Conservation (phyloP, 2,888 invertebrate genomes). For the Lasius fuliginosus region DNA sequence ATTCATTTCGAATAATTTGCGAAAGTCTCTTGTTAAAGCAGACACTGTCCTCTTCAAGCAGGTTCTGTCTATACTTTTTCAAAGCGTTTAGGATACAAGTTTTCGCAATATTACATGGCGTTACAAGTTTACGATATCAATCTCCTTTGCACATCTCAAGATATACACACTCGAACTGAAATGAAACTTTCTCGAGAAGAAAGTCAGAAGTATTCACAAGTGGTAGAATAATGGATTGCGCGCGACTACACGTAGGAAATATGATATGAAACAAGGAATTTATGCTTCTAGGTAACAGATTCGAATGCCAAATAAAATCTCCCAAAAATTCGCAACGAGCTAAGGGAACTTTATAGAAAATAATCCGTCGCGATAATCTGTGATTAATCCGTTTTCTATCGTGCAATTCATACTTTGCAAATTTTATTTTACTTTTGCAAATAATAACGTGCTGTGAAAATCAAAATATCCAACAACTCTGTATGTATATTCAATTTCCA, state of each 20-base stretch:
- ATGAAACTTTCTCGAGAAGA: slow-evolving; percentile 9
- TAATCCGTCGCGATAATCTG: background rate
- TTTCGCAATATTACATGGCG: background rate
- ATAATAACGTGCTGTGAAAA: background rate
- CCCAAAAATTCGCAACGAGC: background rate
- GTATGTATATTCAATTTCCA: background rate
- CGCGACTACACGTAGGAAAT: slow-evolving; percentile 27
- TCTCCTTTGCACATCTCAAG: slow-evolving; percentile 2
- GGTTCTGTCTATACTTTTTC: background rate
- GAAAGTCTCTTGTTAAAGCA: slow-evolving; percentile 12
- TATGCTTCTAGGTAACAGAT: background rate
- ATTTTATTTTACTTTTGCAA: background rate
- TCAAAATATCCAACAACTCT: slow-evolving; percentile 1
- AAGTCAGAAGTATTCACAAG: background rate
- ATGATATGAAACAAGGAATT: background rate
- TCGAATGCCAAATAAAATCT: background rate
- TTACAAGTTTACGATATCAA: background rate
- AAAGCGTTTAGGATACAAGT: background rate
- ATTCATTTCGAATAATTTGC: background rate
- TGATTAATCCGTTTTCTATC: background rate
- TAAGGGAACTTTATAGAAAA: background rate
- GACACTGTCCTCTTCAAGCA: background rate
- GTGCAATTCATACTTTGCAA: background rate
- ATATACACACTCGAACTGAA: slow-evolving; percentile 41
- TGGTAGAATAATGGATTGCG: slow-evolving; percentile 6